Base-by-base conservation (phyloP, 23 tunicate species). In the Clavelina lepadiformis region DNA sequence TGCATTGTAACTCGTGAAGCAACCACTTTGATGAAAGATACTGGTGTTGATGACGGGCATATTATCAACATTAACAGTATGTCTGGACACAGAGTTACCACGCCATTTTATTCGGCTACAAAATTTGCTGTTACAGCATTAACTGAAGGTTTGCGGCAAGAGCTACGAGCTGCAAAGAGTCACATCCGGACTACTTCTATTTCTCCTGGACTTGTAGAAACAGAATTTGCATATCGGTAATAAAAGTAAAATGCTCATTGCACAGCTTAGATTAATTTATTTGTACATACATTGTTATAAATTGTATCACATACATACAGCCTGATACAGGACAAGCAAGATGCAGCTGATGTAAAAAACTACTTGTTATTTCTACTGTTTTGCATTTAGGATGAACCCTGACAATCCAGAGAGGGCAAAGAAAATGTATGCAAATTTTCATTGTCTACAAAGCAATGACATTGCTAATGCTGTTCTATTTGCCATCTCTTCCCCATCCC, bases 101-200 rank as follows among this genome's bases (percentile, higher is more conserved):
- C 29, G 30, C 73, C 73, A 1, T 32, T 63, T 53, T 81, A 81
- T 27, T 23, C 70, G 38, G 74, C 73, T 8, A 61, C 88, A 32
- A 81, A 81, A 49, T 81, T 63, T 65, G 88, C 88, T 20, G 79
- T 81, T 8, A 62, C 78, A 5, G 78, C 79, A 21, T 64, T 81
- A 24, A 72, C 88, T 19, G 88, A 81, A 63, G 79, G 79, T 13
- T 27, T 81, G 28, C 65, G 88, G n/a, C 44, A 41, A 31, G 88
- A 81, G 31, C 65, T 81, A 6, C 35, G 73, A 0, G 66, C 56
- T 8, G 33, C 5, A 28, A 65, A 65, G 33, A 41, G 68, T 18
- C 65, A 54, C 5, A 81, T 72, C 41, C 29, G 88, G 52, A 33
- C 66, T n/a, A 81, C 88, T 4, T 45, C 71, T 35, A 72, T 81